These are phyloP conservation scores for Eriosoma lanigerum DNA, from an alignment of 1,140 invertebrate genomes.

Conservation along the genomic window DNA sequence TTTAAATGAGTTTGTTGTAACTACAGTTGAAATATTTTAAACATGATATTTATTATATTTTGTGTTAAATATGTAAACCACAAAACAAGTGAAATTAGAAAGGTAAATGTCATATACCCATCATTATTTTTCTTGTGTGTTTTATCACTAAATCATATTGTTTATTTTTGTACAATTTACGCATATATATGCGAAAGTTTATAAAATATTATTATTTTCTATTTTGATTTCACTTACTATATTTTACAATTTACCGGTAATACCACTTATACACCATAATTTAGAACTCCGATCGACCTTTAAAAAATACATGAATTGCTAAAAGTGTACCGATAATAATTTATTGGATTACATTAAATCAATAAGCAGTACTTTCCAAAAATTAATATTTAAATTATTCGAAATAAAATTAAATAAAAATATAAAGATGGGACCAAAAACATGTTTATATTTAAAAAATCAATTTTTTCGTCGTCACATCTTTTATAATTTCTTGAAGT, in stretches of 20 bases:
- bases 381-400: too few relatives aligned
- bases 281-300: not conserved
- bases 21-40: not conserved
- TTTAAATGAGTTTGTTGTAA: too few relatives aligned
- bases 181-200: not conserved
- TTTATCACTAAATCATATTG: not conserved
- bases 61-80: not conserved
- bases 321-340: not conserved
- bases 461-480: too few relatives aligned
- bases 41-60: conserved; percentile 11
- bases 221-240: conserved; percentile 27
- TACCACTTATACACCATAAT: not conserved
- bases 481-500: too few relatives aligned
- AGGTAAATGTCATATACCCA: not conserved
- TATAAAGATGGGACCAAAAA: too few relatives aligned
- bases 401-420: too few relatives aligned
- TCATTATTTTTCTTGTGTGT: not conserved
- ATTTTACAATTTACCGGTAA: conserved; percentile 21
- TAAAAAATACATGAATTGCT: not conserved
- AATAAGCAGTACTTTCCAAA: not conserved
- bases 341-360: not conserved
- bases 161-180: not conserved
- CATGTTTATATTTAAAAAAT: too few relatives aligned
- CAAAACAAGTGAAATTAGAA: conserved; percentile 32
- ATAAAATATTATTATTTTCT: conserved; percentile 2